Conservation (phyloP, 2,888 invertebrate genomes). For the Nomada ferruginata region DNA sequence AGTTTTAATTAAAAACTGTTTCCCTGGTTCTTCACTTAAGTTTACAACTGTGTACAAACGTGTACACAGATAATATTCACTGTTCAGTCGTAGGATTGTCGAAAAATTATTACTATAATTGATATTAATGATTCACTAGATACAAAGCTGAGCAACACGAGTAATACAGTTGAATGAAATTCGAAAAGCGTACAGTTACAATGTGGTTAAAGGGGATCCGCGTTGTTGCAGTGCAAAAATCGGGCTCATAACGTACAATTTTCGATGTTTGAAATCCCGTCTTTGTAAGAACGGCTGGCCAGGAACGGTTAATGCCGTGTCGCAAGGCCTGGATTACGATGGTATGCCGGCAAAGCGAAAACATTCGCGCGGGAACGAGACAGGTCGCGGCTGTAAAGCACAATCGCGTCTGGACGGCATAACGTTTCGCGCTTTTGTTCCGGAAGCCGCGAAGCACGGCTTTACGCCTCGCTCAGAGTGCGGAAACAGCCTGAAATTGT, state of each 20-base stretch:
- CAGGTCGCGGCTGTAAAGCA: constrained; percentile 49
- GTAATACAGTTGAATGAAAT: too few species aligned
- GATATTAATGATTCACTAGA: too few species aligned
- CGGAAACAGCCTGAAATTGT: constrained; percentile 39
- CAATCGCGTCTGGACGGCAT: constrained; percentile 62
- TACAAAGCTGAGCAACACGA: too few species aligned
- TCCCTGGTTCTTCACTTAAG: too few species aligned
- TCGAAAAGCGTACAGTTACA: neutral
- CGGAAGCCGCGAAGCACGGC: constrained; percentile 34
- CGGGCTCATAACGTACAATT: neutral
- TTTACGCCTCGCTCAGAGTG: constrained; percentile 17
- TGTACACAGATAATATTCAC: too few species aligned
- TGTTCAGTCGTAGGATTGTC: too few species aligned
- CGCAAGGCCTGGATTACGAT: constrained; percentile 24
- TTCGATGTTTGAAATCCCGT: neutral
- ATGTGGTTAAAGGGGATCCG: neutral
- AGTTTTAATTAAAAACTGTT: too few species aligned
- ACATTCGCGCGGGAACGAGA: constrained; percentile 55
- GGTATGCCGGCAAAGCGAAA: constrained; percentile 50
- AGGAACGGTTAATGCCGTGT: neutral
- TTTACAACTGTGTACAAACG: too few species aligned
- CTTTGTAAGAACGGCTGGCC: neutral
- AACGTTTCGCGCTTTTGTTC: constrained; percentile 59
- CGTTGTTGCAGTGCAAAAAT: neutral
- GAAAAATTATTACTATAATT: too few species aligned